These are phyloP conservation scores for Oostethus manadensis DNA, from an alignment of 2,113 vertebrate genomes.

Conservation along the genomic window DNA sequence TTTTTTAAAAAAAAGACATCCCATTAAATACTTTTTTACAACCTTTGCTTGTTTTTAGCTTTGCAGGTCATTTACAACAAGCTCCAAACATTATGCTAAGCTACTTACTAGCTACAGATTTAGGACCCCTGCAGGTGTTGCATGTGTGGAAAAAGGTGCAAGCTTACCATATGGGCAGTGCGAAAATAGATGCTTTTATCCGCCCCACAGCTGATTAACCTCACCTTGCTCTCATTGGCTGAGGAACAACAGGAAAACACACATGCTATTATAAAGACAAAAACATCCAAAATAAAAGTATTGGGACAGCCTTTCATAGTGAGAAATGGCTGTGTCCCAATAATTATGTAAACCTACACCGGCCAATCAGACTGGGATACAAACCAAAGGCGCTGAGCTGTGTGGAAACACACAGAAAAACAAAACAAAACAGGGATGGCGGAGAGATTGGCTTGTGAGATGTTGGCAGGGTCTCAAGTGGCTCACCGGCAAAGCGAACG, in stretches of 20 bases:
- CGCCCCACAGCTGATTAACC: slow-evolving; percentile 71
- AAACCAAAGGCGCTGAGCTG: no score
- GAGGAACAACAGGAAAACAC: slow-evolving; percentile 9
- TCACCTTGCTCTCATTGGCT: slow-evolving; percentile 66
- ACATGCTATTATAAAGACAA: not conserved
- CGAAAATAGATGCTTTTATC: slow-evolving; percentile 72
- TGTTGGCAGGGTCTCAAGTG: not conserved
- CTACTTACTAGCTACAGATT: slow-evolving; percentile 1
- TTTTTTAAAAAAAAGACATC: no score
- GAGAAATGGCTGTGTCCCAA: not conserved
- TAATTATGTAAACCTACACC: no score
- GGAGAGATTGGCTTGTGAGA: no score
- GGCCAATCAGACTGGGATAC: no score
- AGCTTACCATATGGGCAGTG: slow-evolving; percentile 64
- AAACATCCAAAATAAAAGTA: not conserved
- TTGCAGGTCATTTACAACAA: no score
- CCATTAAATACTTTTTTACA: no score
- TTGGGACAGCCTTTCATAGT: not conserved
- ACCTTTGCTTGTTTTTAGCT: no score
- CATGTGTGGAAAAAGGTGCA: no score
- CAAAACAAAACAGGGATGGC: no score
- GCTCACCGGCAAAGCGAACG: slow-evolving; percentile 90
- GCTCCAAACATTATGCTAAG: not conserved
- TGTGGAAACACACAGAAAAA: no score
- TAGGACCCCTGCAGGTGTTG: not conserved